Evolutionary conservation across 2,113 vertebrate genomes (phyloP), one percentile per base, ranked within the genome.

Genomic region (Balaenoptera acutorostrata): DNA sequence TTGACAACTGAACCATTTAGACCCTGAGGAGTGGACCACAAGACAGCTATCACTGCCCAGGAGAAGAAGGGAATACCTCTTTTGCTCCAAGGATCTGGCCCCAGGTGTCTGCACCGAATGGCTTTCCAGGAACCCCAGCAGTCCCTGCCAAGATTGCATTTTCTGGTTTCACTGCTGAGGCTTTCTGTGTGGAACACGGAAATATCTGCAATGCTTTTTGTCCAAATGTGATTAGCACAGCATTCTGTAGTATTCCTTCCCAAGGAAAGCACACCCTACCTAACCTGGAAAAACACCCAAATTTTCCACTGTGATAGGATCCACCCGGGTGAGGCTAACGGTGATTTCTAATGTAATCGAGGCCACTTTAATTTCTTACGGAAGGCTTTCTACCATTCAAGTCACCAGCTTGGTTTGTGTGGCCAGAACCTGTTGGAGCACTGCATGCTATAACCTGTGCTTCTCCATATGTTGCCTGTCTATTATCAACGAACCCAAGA

Each of bases 41-140:
- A 25, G 81, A 52, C 81, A 52, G 81, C 59, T 27, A 25, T 44
- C 83, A 10, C 25, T 9, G 18, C 36, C 49, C 52, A 18, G 46
- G 12, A 74, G 29, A 31, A 46, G 29, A 44, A 74, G 72, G 93
- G 93, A 66, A 87, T 10, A 71, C 75, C n/a, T 77, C 46, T 25
- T 85, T 46, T 46, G 14, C 17, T 14, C 61, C n/a, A 63, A 9
- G 84, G 69, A 68, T 44, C 87, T 95, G 83, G 85, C 21, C 90
- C 81, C 88, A 84, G 39, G 95, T 66, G 52, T 81, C 84, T 66
- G 23, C 18, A 14, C 63, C 31, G n/a, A 80, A 15, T 23, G 72
- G 52, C 91, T 97, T 93, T 95, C 80, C 90, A 96, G 93, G 90
- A 96, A 92, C 39, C 94, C 72, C 41, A 13, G 52, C 25, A 6